Conservation (phyloP, 1,140 invertebrate species). For the Polyergus mexicanus region DNA sequence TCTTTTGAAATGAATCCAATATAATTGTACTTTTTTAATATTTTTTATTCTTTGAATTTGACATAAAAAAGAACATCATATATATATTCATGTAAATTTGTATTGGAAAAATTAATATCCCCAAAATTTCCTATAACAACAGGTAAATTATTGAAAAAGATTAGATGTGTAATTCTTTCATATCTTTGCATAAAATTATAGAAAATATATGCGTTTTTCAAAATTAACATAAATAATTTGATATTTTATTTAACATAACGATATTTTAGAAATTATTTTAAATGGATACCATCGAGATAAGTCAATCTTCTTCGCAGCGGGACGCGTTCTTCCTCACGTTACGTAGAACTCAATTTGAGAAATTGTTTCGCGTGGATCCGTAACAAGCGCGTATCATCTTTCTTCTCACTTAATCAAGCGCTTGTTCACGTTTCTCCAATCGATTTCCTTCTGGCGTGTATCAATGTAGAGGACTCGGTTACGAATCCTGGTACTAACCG, state of each 20-base stretch:
- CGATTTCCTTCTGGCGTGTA: constrained; percentile 35
- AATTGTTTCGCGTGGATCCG: constrained; percentile 4
- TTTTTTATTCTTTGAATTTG: background rate
- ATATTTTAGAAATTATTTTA: background rate
- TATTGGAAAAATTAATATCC: too few species aligned
- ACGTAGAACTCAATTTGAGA: background rate
- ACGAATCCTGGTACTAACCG: constrained; percentile 22
- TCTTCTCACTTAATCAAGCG: constrained; percentile 50
- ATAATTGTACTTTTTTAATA: background rate
- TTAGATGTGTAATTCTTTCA: too few species aligned
- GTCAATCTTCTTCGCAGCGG: background rate
- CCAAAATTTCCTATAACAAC: too few species aligned
- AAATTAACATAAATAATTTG: too few species aligned
- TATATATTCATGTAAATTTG: background rate
- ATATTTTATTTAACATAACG: too few species aligned
- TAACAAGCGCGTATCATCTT: constrained; percentile 44
- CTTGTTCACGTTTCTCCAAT: constrained; percentile 31
- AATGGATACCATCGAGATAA: background rate
- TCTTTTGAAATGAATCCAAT: background rate
- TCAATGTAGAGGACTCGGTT: constrained; percentile 41
- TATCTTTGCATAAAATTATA: too few species aligned
- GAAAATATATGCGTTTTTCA: too few species aligned
- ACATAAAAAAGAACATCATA: background rate
- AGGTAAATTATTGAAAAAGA: too few species aligned
- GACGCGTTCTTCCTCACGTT: background rate